Conservation (phyloP, 1,140 invertebrate species). For the Diuraphis noxia region DNA sequence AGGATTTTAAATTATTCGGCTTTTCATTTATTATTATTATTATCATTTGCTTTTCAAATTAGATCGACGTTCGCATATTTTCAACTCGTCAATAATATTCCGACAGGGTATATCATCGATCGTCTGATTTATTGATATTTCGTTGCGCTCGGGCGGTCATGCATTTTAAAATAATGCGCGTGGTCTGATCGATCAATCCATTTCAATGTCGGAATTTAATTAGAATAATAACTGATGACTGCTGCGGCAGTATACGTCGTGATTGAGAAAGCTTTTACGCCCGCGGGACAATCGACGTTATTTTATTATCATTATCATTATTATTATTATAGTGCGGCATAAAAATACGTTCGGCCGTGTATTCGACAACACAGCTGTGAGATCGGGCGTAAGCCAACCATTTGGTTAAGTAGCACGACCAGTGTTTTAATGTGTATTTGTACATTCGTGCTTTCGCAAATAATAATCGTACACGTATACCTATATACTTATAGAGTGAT, state of each 20-base stretch:
- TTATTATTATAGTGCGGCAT: not conserved
- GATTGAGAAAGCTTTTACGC: conserved; percentile 19
- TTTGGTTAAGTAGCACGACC: conserved; percentile 9
- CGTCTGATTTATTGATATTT: conserved; percentile 26
- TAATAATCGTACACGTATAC: not conserved
- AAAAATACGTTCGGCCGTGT: not conserved
- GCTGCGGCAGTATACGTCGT: not conserved
- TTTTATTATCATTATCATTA: not conserved
- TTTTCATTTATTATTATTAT: not conserved
- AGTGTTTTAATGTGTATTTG: not conserved
- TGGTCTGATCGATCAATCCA: not conserved
- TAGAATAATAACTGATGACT: conserved; percentile 10
- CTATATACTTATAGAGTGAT: conserved; percentile 18
- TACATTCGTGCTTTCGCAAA: conserved; percentile 18
- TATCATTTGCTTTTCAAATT: not conserved
- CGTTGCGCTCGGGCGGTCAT: not conserved
- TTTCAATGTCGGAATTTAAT: conserved; percentile 6
- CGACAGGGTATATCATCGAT: not conserved
- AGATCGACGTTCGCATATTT: not conserved
- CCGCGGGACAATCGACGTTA: not conserved
- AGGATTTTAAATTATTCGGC: not conserved
- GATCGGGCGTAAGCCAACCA: not conserved
- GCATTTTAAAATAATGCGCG: not conserved
- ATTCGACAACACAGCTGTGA: not conserved
- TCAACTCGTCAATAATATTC: not conserved